phyloP scores from a whole-genome alignment of 2,797 vertebrate genomes.

The Hoplostethus atlanticus region DNA sequence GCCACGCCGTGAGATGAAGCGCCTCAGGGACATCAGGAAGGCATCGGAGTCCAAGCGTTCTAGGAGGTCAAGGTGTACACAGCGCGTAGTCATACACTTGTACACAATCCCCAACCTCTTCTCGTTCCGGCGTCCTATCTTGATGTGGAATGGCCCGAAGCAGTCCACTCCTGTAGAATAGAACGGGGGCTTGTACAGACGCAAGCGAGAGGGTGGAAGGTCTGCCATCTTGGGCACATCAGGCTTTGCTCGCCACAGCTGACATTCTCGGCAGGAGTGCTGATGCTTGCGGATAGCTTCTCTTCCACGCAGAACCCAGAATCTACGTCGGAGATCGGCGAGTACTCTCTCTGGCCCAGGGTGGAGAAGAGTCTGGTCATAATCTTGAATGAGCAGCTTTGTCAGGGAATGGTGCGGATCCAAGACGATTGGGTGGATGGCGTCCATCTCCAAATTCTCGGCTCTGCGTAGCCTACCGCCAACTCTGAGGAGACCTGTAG shows the following conservation, averaged over 20 bases:
- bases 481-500: too few species aligned
- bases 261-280: too few species aligned
- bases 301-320: too few species aligned
- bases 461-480: too few species aligned
- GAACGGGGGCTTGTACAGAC: background rate
- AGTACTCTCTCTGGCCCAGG: too few species aligned
- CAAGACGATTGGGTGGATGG: too few species aligned
- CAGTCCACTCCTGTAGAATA: slow-evolving; percentile 9
- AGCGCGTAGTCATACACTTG: slow-evolving; percentile 16
- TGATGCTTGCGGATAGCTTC: too few species aligned
- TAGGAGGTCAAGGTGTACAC: slow-evolving; percentile 9
- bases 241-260: background rate
- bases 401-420: too few species aligned
- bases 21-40: slow-evolving; percentile 15
- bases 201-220: background rate
- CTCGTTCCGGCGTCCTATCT: background rate
- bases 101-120: slow-evolving; percentile 20
- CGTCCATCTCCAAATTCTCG: too few species aligned
- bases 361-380: background rate
- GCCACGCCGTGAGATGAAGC: slow-evolving; percentile 3
- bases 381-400: too few species aligned
- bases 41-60: slow-evolving; percentile 4
- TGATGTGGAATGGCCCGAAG: slow-evolving; percentile 1
- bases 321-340: too few species aligned
- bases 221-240: background rate